Evolutionary conservation across 1,140 invertebrate genomes (phyloP).

Genomic region (Papilio machaon): DNA sequence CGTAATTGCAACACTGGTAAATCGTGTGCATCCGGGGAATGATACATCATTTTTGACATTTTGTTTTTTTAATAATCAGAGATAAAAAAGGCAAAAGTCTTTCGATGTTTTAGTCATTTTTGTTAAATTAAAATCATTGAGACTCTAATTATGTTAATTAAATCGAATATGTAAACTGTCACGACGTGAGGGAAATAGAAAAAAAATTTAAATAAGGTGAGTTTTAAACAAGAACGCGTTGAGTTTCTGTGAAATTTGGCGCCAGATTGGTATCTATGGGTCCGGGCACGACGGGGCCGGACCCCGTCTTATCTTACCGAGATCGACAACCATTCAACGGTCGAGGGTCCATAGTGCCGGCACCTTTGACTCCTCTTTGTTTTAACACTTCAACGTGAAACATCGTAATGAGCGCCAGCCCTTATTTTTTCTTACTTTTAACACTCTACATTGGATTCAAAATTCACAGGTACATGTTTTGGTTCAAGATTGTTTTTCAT

Average conservation of each 20-base stretch:
- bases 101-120: not conserved
- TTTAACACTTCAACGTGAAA: conserved; percentile 65
- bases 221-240: conserved; percentile 56
- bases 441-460: conserved; percentile 49
- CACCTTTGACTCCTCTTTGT: conserved; percentile 61
- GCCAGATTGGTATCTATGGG: conserved; percentile 65
- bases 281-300: conserved; percentile 42
- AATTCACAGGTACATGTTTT: not conserved
- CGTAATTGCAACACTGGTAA: conserved; percentile 49
- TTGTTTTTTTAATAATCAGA: not conserved
- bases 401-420: conserved; percentile 55
- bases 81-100: not conserved
- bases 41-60: conserved; percentile 16
- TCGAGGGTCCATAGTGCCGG: conserved; percentile 52
- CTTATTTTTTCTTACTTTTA: conserved; percentile 39
- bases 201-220: conserved; percentile 52
- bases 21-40: not conserved
- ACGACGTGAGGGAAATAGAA: conserved; percentile 35
- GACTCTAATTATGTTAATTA: conserved; percentile 14
- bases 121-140: not conserved
- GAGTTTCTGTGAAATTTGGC: conserved; percentile 78
- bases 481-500: not conserved
- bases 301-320: conserved; percentile 66
- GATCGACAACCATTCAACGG: conserved; percentile 68
- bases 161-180: conserved; percentile 22